These are phyloP conservation scores for Cebus imitator DNA, from an alignment of 2,113 vertebrate genomes.

Conservation along the genomic window DNA sequence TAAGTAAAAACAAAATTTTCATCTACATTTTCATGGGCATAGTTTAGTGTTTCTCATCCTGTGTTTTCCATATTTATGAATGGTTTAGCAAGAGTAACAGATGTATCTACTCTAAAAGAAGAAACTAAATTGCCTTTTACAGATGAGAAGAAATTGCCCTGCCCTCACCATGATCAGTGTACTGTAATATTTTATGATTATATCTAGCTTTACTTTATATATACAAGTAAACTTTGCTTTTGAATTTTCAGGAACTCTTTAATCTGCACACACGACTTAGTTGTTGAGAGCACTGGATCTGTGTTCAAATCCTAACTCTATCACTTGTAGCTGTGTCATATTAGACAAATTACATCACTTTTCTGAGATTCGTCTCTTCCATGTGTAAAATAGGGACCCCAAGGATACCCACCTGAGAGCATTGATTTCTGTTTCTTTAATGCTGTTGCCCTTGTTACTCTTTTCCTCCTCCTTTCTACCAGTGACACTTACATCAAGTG, in stretches of 20 bases:
- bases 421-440: not conserved
- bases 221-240: conserved; percentile 30
- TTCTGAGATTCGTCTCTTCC: not conserved
- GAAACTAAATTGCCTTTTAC: conserved; percentile 59
- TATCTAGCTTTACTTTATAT: conserved; percentile 33
- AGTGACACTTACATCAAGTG: not conserved
- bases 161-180: conserved; percentile 26
- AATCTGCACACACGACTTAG: not conserved
- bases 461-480: not conserved
- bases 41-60: conserved; percentile 37
- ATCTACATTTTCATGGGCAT: conserved; percentile 29
- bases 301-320: not conserved
- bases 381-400: not conserved
- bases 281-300: not conserved
- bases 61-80: conserved; percentile 70
- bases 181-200: conserved; percentile 38
- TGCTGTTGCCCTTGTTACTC: not conserved
- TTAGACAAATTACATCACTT: not conserved
- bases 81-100: conserved; percentile 72
- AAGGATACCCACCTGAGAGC: not conserved
- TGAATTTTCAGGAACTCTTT: not conserved
- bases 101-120: conserved; percentile 68
- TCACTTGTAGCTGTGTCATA: not conserved
- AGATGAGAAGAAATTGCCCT: conserved; percentile 30
- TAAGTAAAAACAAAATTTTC: conserved; percentile 52